Conservation (phyloP, 2,888 invertebrate genomes). For the Leptinotarsa haldemani region DNA sequence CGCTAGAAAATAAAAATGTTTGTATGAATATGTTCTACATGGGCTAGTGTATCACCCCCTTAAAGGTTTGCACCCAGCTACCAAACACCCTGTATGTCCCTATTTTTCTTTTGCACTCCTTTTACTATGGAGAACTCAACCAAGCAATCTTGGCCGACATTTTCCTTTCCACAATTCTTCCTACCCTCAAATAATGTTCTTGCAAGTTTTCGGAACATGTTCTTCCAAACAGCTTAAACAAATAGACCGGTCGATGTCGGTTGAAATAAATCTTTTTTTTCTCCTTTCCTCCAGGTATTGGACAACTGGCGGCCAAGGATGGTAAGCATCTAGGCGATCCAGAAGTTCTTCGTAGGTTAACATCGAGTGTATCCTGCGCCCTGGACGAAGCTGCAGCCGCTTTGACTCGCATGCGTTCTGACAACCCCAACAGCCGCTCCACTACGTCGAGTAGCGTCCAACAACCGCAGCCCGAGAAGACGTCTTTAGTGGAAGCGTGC, state of each 20-base stretch:
- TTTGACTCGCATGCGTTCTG: constrained; percentile 94
- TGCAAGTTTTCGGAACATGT: too few relatives aligned
- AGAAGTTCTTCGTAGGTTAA: constrained; percentile 86
- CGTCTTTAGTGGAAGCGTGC: constrained; percentile 89
- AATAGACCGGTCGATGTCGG: neutral
- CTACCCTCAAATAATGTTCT: too few relatives aligned
- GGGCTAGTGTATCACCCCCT: too few relatives aligned
- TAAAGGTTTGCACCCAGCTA: too few relatives aligned
- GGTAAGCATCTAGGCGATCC: constrained; percentile 89
- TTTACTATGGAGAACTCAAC: too few relatives aligned
- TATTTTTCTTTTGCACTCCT: too few relatives aligned
- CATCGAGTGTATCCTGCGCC: constrained; percentile 87
- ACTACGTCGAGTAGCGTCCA: constrained; percentile 26
- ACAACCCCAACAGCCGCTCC: constrained; percentile 68
- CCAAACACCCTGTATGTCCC: too few relatives aligned
- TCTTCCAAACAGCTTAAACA: neutral
- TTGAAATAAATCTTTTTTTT: neutral
- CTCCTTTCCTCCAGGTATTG: constrained; percentile 72
- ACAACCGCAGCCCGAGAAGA: constrained; percentile 42
- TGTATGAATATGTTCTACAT: too few relatives aligned
- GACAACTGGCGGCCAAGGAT: constrained; percentile 83
- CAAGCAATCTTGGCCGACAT: too few relatives aligned
- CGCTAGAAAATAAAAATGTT: too few relatives aligned
- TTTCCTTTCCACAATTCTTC: too few relatives aligned
- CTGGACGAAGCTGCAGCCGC: constrained; percentile 97